Conservation (phyloP, 2,113 vertebrate species). For the Fulmarus glacialis region DNA sequence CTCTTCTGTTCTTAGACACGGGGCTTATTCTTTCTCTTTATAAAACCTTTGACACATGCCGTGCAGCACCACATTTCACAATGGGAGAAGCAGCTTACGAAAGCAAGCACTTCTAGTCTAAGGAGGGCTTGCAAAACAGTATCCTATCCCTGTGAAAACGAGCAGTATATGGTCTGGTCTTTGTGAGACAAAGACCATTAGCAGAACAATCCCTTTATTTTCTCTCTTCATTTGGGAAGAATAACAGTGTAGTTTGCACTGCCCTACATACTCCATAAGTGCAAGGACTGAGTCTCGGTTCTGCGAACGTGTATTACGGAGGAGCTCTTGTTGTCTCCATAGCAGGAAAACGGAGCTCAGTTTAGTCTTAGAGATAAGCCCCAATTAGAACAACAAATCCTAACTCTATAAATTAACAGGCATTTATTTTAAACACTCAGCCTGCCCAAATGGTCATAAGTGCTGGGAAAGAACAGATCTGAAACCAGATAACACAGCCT, state of each 20-base stretch:
- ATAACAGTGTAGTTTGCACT: not conserved
- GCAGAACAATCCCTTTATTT: not conserved
- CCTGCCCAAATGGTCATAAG: not conserved
- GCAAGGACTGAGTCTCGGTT: not conserved
- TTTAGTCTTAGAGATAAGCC: not conserved
- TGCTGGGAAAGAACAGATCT: not conserved
- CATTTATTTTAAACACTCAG: not conserved
- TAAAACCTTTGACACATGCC: fast-evolving
- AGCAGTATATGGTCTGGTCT: not conserved
- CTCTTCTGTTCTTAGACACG: not conserved
- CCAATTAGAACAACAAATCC: not conserved
- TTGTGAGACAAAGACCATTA: not conserved
- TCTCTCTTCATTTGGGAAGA: not conserved
- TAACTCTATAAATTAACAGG: not conserved
- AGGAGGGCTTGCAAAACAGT: not conserved
- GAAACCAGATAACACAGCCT: not conserved
- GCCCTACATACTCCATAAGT: not conserved
- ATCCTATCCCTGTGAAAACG: not conserved
- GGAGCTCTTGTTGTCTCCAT: not conserved
- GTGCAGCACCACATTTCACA: not conserved
- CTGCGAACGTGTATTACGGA: not conserved
- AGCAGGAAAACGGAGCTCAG: not conserved
- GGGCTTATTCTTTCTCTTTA: not conserved
- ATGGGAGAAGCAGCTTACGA: not conserved
- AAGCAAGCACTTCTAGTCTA: not conserved